A percentile compares a stretch with the other conserved stretches of the same genome.
These are phyloP conservation scores for Archilochus colubris DNA, from an alignment of 2,113 vertebrate genomes.

Conservation along the genomic window DNA sequence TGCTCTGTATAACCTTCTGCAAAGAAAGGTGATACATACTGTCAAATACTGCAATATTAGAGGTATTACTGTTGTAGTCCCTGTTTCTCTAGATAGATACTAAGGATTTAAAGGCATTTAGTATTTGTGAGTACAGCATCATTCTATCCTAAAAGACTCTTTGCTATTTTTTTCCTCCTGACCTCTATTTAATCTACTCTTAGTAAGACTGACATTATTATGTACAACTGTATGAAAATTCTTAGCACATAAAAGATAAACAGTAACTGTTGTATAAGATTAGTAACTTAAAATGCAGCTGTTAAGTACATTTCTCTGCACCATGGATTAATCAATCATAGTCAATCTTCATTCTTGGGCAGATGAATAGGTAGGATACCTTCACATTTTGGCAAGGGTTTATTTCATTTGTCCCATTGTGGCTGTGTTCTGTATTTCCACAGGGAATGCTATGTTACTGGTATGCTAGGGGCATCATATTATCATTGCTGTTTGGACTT, in stretches of 20 bases:
- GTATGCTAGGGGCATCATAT: not conserved
- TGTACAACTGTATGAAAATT: not conserved
- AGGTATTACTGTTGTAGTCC: not conserved
- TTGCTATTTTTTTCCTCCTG: not conserved
- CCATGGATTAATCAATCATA: not conserved
- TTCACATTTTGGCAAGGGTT: not conserved
- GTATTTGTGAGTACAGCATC: not conserved
- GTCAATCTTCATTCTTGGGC: not conserved
- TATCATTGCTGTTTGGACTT: slow-evolving; percentile 26
- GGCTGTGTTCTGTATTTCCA: not conserved
- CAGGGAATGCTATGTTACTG: not conserved
- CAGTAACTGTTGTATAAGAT: not conserved
- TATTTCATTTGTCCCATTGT: not conserved
- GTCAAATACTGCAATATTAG: not conserved
- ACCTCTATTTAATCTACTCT: not conserved
- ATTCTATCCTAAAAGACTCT: not conserved
- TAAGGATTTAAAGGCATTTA: not conserved
- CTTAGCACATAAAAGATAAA: not conserved
- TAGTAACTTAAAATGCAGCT: not conserved
- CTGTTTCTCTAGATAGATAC: not conserved
- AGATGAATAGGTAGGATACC: not conserved
- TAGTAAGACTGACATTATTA: not conserved
- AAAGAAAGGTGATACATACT: not conserved
- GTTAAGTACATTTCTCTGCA: not conserved
- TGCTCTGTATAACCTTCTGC: not conserved